Evolutionary conservation across 64 coral and sea anemone genomes (phyloP).

Genomic region (Montipora foliosa): DNA sequence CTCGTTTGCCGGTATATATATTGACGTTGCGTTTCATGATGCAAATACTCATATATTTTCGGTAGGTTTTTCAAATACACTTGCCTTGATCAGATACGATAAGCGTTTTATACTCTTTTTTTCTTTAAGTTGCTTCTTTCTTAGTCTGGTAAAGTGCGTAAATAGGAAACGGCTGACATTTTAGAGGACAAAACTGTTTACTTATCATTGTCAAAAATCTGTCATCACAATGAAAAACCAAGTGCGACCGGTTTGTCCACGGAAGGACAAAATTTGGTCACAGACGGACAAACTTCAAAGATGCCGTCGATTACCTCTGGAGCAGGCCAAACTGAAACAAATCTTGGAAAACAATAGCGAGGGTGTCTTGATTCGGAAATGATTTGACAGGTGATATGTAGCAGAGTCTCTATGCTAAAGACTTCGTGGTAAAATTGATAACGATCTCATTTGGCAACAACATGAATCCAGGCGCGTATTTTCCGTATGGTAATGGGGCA

Average conservation of each 20-base stretch:
- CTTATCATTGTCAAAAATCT: conserved; percentile 59
- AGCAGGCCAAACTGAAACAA: conserved; percentile 17
- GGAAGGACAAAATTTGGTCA: conserved; percentile 3
- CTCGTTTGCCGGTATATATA: too few species aligned
- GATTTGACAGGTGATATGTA: conserved; percentile 32
- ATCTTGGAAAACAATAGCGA: conserved; percentile 19
- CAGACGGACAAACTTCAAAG: not conserved
- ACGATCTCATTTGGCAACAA: conserved; percentile 20
- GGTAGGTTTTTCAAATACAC: too few species aligned
- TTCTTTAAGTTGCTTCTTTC: too few species aligned
- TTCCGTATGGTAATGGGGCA: too few species aligned
- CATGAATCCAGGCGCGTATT: conserved; percentile 25
- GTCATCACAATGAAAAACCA: conserved; percentile 56
- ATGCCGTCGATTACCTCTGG: conserved; percentile 8
- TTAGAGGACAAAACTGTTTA: too few species aligned
- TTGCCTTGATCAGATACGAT: too few species aligned
- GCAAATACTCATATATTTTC: too few species aligned
- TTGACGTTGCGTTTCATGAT: too few species aligned
- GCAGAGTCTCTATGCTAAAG: conserved; percentile 8
- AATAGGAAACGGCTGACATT: too few species aligned
- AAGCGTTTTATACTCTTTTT: too few species aligned
- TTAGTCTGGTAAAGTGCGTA: too few species aligned
- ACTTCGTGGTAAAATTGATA: not conserved
- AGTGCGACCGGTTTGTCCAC: conserved; percentile 47
- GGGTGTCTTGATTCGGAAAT: conserved; percentile 26